Conservation (phyloP, 2,888 invertebrate genomes). For the Troglohyphantes excavatus region DNA sequence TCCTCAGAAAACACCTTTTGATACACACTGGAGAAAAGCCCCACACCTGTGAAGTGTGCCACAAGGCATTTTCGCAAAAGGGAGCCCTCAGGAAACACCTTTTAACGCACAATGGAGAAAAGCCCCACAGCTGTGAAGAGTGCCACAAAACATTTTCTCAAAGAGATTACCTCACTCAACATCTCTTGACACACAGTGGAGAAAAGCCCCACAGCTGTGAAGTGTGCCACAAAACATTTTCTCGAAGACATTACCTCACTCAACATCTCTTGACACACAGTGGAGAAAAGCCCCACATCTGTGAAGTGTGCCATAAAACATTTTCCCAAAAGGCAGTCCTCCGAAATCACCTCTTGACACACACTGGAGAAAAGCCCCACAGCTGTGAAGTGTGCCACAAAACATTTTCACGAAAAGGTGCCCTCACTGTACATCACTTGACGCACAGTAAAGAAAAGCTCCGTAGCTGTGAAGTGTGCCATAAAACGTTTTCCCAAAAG, state of each 20-base stretch:
- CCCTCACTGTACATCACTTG: background rate
- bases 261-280: background rate
- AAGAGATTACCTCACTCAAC: background rate
- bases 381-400: background rate
- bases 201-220: background rate
- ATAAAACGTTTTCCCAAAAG: too few species aligned
- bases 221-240: background rate
- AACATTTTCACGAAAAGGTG: background rate
- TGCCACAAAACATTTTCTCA: constrained; percentile 83
- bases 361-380: background rate
- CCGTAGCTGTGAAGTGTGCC: background rate
- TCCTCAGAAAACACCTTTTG: constrained; percentile 97
- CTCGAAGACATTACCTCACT: background rate
- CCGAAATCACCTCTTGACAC: background rate
- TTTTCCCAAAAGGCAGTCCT: background rate
- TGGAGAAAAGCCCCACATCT: background rate
- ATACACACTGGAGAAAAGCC: constrained; percentile 98
- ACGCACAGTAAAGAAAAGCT: background rate
- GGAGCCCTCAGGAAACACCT: constrained; percentile 98
- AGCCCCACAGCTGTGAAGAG: constrained; percentile 89
- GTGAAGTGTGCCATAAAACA: background rate
- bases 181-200: constrained; percentile 3
- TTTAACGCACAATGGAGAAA: constrained; percentile 97
- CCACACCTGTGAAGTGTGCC: constrained; percentile 95
- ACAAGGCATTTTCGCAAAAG: constrained; percentile 87